These are phyloP conservation scores for Moxostoma hubbsi DNA, from an alignment of 2,797 vertebrate species.

Conservation along the genomic window DNA sequence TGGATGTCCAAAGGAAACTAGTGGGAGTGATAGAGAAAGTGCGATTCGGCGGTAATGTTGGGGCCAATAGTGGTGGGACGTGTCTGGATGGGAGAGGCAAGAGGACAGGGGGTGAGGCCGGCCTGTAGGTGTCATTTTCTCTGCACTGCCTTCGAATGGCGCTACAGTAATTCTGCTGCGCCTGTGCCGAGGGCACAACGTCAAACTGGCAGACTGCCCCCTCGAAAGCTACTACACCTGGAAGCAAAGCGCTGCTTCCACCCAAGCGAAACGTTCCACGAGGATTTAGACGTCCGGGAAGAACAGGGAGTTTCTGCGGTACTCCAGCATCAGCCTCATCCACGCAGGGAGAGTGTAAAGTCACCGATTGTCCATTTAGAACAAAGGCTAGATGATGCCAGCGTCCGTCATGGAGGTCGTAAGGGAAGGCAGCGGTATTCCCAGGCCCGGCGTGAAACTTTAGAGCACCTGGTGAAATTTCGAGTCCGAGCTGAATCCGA, in stretches of 20 bases:
- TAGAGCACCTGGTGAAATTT: slow-evolving; percentile 87
- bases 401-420: slow-evolving; percentile 91
- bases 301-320: slow-evolving; percentile 38
- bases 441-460: slow-evolving; percentile 90
- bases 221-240: slow-evolving; percentile 84
- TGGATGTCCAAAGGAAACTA: slow-evolving; percentile 19
- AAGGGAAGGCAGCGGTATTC: slow-evolving; percentile 90
- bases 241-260: slow-evolving; percentile 74
- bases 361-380: slow-evolving; percentile 86
- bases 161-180: slow-evolving; percentile 95
- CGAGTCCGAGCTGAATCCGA: slow-evolving; percentile 91
- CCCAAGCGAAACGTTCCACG: slow-evolving; percentile 92
- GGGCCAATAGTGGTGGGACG: slow-evolving; percentile 60
- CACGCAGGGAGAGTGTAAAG: slow-evolving; percentile 92
- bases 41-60: slow-evolving; percentile 45
- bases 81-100: slow-evolving; percentile 71
- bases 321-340: slow-evolving; percentile 68
- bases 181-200: slow-evolving; percentile 91
- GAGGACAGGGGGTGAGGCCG: slow-evolving; percentile 81
- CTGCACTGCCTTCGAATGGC: slow-evolving; percentile 96
- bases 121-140: slow-evolving; percentile 89
- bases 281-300: slow-evolving; percentile 79
- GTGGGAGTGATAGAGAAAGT: slow-evolving; percentile 42
- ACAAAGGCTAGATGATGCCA: slow-evolving; percentile 94
- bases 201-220: slow-evolving; percentile 98